Percentiles rank a stretch among this genome's conserved stretches.
These are phyloP conservation scores for Brachionus sp. DNA, from an alignment of 1,140 invertebrate species.

Conservation along the genomic window DNA sequence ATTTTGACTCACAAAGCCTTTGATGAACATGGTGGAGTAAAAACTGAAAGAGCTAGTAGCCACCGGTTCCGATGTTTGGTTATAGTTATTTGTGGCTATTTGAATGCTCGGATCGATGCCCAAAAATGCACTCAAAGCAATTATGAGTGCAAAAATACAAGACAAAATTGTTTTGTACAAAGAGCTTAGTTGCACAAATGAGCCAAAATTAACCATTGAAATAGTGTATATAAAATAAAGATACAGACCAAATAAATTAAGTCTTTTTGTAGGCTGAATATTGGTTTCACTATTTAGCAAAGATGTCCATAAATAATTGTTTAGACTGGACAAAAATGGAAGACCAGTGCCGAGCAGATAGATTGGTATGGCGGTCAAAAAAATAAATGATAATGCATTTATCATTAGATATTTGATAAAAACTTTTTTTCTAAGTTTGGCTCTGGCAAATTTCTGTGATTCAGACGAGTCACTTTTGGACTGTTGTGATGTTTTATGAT, in stretches of 20 bases:
- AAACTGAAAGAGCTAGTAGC: background rate
- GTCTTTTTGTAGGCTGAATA: background rate
- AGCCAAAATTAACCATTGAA: background rate
- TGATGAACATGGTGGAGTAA: background rate
- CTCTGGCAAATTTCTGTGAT: background rate
- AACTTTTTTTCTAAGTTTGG: background rate
- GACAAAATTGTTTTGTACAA: background rate
- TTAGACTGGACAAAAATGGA: background rate
- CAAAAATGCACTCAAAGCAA: background rate
- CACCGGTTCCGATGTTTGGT: background rate
- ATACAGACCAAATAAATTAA: background rate
- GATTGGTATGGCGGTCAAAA: background rate
- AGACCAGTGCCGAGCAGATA: background rate
- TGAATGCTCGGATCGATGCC: background rate
- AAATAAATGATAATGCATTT: background rate
- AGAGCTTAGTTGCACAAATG: conserved; percentile 36
- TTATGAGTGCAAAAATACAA: background rate
- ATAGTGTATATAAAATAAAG: background rate
- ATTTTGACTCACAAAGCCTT: background rate
- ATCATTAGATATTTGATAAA: background rate
- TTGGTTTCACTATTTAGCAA: background rate
- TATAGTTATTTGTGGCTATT: background rate
- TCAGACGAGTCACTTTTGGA: background rate
- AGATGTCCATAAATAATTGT: background rate
- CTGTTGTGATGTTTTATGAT: background rate